phyloP scores from a whole-genome alignment of 64 coral and sea anemone species.

The Acropora tenuis region DNA sequence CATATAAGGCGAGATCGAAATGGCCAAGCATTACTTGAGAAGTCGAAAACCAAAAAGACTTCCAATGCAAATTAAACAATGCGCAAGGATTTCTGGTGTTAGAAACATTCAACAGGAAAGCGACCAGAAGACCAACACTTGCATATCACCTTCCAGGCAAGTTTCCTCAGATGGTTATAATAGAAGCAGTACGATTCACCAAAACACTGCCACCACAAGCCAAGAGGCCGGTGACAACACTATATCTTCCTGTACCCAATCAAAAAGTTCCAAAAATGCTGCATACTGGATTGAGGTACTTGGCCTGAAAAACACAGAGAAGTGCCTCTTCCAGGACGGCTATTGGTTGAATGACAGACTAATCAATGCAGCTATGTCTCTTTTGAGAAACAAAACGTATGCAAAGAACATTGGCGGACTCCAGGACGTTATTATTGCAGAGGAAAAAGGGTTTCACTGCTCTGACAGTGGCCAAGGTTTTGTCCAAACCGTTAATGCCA shows the following conservation, averaged over 20 bases:
- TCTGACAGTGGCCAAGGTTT: not conserved
- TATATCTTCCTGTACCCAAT: not conserved
- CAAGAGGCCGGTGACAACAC: too few relatives aligned
- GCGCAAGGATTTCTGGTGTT: not conserved
- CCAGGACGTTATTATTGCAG: constrained; percentile 31
- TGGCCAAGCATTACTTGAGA: constrained; percentile 21
- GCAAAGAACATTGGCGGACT: constrained; percentile 12
- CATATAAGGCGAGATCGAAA: constrained; percentile 13
- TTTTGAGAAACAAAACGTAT: constrained; percentile 19
- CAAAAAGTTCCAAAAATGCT: not conserved
- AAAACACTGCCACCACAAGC: too few relatives aligned
- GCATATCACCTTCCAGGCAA: not conserved
- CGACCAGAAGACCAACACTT: not conserved
- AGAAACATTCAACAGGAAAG: not conserved
- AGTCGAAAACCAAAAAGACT: not conserved
- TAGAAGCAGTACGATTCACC: too few relatives aligned
- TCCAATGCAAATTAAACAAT: not conserved
- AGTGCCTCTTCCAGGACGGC: not conserved
- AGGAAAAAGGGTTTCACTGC: constrained; percentile 5
- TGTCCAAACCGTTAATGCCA: constrained; percentile 36
- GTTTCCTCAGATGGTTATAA: not conserved
- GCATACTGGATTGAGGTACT: constrained; percentile 10
- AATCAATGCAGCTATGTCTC: constrained; percentile 23
- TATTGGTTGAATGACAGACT: constrained; percentile 63
- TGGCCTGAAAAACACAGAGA: constrained; percentile 40